These are phyloP conservation scores for Caenorhabditis uteleia DNA, from an alignment of 2,888 invertebrate species.

Conservation along the genomic window DNA sequence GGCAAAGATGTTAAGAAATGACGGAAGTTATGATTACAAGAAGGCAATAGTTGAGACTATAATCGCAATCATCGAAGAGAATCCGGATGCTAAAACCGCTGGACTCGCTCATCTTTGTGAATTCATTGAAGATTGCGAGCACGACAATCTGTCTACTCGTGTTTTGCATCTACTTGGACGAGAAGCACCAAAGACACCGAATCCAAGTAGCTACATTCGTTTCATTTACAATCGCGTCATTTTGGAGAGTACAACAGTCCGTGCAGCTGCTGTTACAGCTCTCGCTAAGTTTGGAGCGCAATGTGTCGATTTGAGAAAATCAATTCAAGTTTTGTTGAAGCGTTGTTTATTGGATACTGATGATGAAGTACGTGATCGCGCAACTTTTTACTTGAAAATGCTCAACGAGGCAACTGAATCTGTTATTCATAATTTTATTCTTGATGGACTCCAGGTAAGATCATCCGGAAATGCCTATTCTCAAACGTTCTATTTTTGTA, in stretches of 20 bases:
- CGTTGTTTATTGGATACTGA: conserved; percentile 94
- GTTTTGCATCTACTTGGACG: conserved; percentile 93
- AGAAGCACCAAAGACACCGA: conserved; percentile 93
- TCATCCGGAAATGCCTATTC: background rate
- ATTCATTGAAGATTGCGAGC: conserved; percentile 99
- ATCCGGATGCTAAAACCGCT: conserved; percentile 94
- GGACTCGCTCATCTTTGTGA: conserved; percentile 93
- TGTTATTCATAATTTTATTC: conserved; percentile 80
- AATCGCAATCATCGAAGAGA: conserved; percentile 95
- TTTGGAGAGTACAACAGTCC: conserved; percentile 84
- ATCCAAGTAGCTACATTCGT: conserved; percentile 81
- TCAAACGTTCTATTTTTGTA: conserved; percentile 56
- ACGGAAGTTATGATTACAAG: conserved; percentile 89
- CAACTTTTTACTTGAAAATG: conserved; percentile 91
- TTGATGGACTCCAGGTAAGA: conserved; percentile 68
- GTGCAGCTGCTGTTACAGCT: conserved; percentile 88
- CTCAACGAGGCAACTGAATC: conserved; percentile 75
- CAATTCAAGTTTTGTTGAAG: conserved; percentile 81
- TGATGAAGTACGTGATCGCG: conserved; percentile 94
- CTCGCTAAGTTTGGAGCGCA: conserved; percentile 96
- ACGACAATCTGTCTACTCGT: conserved; percentile 90
- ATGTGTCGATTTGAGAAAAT: conserved; percentile 85
- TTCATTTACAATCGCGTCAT: conserved; percentile 83
- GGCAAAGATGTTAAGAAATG: conserved; percentile 83
- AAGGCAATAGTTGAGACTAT: conserved; percentile 97